Conservation (phyloP, 2,888 invertebrate genomes). For the Terebella lapidaria region DNA sequence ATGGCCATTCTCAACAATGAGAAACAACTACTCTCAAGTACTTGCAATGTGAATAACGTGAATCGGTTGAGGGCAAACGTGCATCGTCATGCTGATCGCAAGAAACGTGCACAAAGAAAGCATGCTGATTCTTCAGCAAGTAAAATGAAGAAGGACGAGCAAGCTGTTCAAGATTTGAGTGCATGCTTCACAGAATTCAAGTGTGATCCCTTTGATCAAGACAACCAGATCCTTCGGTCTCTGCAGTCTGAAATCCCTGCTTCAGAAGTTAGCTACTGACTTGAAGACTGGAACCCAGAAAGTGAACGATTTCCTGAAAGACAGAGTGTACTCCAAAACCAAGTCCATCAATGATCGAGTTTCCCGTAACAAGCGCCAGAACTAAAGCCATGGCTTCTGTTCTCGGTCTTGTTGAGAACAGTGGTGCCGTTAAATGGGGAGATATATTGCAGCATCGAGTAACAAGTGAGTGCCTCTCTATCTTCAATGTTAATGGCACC, state of each 20-base stretch:
- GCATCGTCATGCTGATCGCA: no score
- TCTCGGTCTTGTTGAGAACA: neutral
- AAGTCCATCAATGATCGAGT: neutral
- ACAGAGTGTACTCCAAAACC: neutral
- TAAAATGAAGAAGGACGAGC: neutral
- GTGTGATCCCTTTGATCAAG: neutral
- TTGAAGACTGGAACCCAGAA: neutral
- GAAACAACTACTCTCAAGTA: no score
- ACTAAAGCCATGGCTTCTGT: slow-evolving; percentile 1
- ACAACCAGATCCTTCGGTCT: neutral
- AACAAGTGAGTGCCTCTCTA: neutral
- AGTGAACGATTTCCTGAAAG: neutral
- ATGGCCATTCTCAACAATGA: no score
- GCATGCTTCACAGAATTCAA: neutral
- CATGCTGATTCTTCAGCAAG: no score
- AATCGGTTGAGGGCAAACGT: no score
- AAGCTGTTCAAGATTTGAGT: neutral
- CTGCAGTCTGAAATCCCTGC: neutral
- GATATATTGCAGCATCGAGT: neutral
- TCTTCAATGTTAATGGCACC: neutral
- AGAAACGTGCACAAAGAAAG: no score
- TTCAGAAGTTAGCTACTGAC: neutral
- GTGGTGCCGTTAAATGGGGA: neutral
- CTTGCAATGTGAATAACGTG: no score
- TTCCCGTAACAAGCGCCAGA: neutral